Base-by-base conservation (phyloP, 2,888 invertebrate species). In the Drosophila affinis region DNA sequence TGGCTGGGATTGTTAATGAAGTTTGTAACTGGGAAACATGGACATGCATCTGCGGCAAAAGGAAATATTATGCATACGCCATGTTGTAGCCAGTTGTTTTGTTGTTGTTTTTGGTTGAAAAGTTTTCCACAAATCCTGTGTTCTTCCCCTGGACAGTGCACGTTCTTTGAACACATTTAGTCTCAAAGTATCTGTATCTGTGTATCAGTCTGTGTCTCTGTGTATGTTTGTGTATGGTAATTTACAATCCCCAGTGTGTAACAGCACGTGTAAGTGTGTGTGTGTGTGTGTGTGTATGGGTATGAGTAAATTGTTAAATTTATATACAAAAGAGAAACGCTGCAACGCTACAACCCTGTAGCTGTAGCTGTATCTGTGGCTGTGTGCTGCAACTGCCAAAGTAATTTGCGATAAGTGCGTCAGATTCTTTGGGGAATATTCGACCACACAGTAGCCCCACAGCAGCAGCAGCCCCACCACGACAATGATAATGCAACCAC, bases 401-500 rank as follows among this genome's bases (percentile, higher is more conserved):
- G 89, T 86, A 89, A 86, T 89, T 85, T 86, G 86, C 86, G 89
- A 86, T 86, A 86, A 86, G 86, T 86, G 86, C 89, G 85, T 89
- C 77, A 87, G 87, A 88, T 81, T 81, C 89, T 85, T 79, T 79
- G 74, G 86, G 86, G 89, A 86, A 88, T 87, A 81, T 81, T 85
- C 86, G 82, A 79, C 72, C 76, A 72, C 61, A 62, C 46, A 59
- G 7, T 39, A n/a, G 39, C 39, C 39, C 70, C 62, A 62, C 75
- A 83, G 56, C 75, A 79, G 54, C 69, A 32, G 65, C 14, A 59
- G 51, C 74, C 53, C 24, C 24, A 24, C 24, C 58, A 54, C 64
- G 70, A 53, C 34, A 64, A 54, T 57, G 67, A 55, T 57, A 72
- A 72, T 72, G 60, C 60, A 77, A 64, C 72, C 69, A 63, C 62